Percentiles rank a stretch among this genome's conserved stretches.
These are phyloP conservation scores for Drosophila malerkotliana DNA, from an alignment of 1,140 invertebrate genomes.

Conservation along the genomic window DNA sequence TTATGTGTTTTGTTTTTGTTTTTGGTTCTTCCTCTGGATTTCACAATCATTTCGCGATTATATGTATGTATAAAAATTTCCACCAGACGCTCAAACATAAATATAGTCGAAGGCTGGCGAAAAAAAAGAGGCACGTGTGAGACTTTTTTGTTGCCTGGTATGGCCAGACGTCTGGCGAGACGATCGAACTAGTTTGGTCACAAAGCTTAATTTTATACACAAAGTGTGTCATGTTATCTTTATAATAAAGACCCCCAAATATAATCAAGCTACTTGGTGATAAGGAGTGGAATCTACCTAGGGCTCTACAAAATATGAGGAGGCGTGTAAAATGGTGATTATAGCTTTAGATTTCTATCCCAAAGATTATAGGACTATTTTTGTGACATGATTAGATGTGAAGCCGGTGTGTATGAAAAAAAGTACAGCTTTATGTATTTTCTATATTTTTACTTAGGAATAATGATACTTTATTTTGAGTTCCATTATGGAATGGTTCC, in stretches of 20 bases:
- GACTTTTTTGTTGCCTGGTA: conserved; percentile 4
- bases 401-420: too few relatives aligned
- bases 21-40: conserved; percentile 3
- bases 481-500: too few relatives aligned
- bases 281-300: conserved; percentile 36
- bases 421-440: too few relatives aligned
- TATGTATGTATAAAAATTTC: conserved; percentile 51
- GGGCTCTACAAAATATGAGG: not conserved
- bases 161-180: conserved; percentile 14
- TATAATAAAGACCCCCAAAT: not conserved
- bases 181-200: conserved; percentile 31
- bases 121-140: conserved; percentile 22
- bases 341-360: too few relatives aligned
- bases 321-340: too few relatives aligned
- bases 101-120: not conserved
- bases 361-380: not conserved
- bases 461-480: too few relatives aligned
- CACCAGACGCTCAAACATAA: conserved; percentile 50
- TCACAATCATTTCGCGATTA: conserved; percentile 21
- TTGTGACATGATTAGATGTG: not conserved
- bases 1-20: not conserved
- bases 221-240: conserved; percentile 40
- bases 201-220: not conserved
- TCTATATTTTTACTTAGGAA: too few relatives aligned
- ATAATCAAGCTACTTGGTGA: conserved; percentile 8